These are phyloP conservation scores for Drosophila seclusa DNA, from an alignment of 2,888 invertebrate species.

Conservation along the genomic window DNA sequence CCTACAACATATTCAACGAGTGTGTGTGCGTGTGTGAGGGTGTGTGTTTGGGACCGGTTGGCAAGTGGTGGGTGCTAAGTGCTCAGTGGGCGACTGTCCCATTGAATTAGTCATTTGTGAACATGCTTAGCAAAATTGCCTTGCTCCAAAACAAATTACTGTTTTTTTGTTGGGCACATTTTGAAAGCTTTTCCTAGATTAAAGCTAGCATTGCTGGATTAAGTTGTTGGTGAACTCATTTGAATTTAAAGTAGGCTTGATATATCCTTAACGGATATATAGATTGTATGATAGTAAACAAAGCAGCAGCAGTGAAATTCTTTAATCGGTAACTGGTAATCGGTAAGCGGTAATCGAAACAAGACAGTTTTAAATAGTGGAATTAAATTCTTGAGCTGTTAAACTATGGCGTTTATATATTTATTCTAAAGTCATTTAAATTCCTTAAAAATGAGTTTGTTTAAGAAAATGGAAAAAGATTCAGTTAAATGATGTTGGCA, in stretches of 20 bases:
- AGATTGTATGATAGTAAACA: background rate
- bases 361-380: too few relatives aligned
- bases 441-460: too few relatives aligned
- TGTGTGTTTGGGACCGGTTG: slow-evolving; percentile 1
- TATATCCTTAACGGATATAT: background rate
- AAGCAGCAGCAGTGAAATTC: background rate
- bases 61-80: background rate
- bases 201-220: background rate
- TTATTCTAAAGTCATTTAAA: too few relatives aligned
- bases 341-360: background rate
- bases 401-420: too few relatives aligned
- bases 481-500: too few relatives aligned
- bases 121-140: background rate
- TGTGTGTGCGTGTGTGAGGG: background rate
- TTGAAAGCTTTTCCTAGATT: background rate
- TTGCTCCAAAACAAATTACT: background rate
- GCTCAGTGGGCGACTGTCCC: slow-evolving; percentile 4
- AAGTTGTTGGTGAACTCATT: background rate
- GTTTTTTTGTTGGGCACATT: background rate
- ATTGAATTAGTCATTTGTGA: slow-evolving; percentile 22
- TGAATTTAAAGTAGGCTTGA: background rate
- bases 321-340: background rate
- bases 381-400: too few relatives aligned
- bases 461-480: too few relatives aligned
- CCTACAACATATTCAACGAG: background rate